Base-by-base conservation (phyloP, 2,797 vertebrate species). In the Bovichtus diacanthus region DNA sequence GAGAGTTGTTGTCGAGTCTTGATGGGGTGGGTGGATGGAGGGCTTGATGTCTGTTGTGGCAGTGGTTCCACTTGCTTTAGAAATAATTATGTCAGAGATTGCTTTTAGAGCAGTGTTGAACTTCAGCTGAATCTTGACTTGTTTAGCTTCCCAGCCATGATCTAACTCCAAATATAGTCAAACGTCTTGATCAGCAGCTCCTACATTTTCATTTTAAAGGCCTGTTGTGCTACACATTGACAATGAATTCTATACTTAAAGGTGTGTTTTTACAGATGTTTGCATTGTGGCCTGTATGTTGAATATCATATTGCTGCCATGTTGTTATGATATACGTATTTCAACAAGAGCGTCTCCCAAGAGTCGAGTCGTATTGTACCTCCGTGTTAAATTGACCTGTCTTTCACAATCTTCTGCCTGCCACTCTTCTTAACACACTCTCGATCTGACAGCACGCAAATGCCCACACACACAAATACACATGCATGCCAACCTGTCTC, bases 381-480 rank as follows among this genome's bases (percentile, higher is more conserved):
- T 49, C n/a, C 6, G 4, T 39, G 25, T 53, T 53, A 46, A 15
- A 36, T 16, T 4, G 69, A 75, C 76, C 63, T 11, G 11, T 54
- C 64, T 74, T 39, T 81, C 60, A 72, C 64, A 47, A 31, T 0
- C 55, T 62, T 16, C 50, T 58, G 53, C 15, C 61, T 67, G 67
- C 62, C 68, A 61, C 47, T 70, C 21, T 38, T 31, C 54, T 41
- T 70, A 66, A 67, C 44, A 46, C 47, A n/a, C 51, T 38, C 38
- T 62, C 3, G 3, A 31, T 68, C 46, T 76, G 84, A 84, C 84
- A 73, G 77, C 65, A 12, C 73, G 49, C 62, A 65, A 73, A 74
- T 80, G 31, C 62, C 58, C 70, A 4, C 71, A 61, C 76, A 68
- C n/a, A n/a, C 66, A 53, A 46, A 63, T 51, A 67, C 59, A 46